These are phyloP conservation scores for Phaedon cochleariae DNA, from an alignment of 2,888 invertebrate species.

Conservation along the genomic window DNA sequence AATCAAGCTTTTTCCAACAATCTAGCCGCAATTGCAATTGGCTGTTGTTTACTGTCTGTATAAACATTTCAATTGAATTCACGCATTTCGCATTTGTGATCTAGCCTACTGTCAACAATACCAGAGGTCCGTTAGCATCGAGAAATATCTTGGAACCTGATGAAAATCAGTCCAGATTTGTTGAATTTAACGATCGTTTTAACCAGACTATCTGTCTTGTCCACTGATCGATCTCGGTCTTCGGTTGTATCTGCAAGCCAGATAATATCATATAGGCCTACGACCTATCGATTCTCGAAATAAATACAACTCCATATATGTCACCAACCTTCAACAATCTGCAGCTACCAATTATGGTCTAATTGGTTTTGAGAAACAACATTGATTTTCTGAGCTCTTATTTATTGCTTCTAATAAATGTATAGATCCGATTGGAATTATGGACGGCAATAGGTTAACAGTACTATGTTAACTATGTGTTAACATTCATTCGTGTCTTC, in stretches of 20 bases:
- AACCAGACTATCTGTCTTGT: conserved; percentile 26
- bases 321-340: conserved; percentile 61
- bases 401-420: conserved; percentile 58
- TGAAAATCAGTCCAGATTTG: neutral
- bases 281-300: conserved; percentile 62
- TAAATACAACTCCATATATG: conserved; percentile 63
- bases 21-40: too few species aligned
- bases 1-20: too few species aligned
- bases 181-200: conserved; percentile 1
- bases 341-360: conserved; percentile 63
- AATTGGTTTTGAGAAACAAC: conserved; percentile 63
- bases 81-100: too few species aligned
- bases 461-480: conserved; percentile 31
- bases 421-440: conserved; percentile 54
- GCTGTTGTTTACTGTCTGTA: too few species aligned
- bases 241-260: conserved; percentile 45
- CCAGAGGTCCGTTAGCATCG: neutral
- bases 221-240: conserved; percentile 41
- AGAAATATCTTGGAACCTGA: neutral
- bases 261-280: conserved; percentile 59
- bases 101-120: neutral
- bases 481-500: conserved; percentile 11
- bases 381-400: conserved; percentile 61
- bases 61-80: too few species aligned
- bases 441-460: conserved; percentile 44